Evolutionary conservation across 1,140 invertebrate species (phyloP).

Genomic region (Macrocentrus cingulum): DNA sequence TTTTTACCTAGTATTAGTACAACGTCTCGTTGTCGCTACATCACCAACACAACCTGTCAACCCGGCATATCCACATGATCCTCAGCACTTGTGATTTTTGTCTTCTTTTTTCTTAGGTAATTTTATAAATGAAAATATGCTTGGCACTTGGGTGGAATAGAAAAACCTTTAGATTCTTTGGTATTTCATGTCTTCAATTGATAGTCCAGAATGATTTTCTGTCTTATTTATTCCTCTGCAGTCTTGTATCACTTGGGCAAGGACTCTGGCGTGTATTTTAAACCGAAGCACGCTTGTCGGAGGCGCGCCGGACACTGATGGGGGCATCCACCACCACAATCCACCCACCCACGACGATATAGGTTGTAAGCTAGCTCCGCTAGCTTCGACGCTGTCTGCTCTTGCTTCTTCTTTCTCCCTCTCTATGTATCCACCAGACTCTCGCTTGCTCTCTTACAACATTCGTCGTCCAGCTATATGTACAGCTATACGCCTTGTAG

Average conservation of each 20-base stretch:
- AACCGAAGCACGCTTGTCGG: conserved; percentile 56
- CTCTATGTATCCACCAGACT: neutral
- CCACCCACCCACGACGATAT: conserved; percentile 48
- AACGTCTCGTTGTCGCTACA: too few relatives aligned
- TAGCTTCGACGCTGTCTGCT: conserved; percentile 15
- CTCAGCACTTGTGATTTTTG: too few relatives aligned
- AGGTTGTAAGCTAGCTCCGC: conserved; percentile 42
- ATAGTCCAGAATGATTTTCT: too few relatives aligned
- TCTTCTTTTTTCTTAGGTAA: too few relatives aligned
- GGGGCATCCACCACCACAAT: conserved; percentile 49
- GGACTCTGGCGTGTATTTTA: conserved; percentile 8
- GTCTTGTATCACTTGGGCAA: neutral
- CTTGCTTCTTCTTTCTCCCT: conserved; percentile 9
- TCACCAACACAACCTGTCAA: neutral
- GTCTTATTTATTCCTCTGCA: neutral
- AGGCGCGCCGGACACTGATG: conserved; percentile 58
- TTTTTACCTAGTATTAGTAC: too few relatives aligned
- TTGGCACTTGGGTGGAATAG: conserved; percentile 13
- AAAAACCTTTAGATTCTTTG: neutral
- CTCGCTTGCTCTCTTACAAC: neutral
- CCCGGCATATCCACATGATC: neutral
- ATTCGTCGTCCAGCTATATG: too few relatives aligned
- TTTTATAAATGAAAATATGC: too few relatives aligned
- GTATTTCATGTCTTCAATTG: too few relatives aligned
- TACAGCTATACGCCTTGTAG: too few relatives aligned